Base-by-base conservation (phyloP, 2,888 invertebrate species). In the Anarsia innoxiella region DNA sequence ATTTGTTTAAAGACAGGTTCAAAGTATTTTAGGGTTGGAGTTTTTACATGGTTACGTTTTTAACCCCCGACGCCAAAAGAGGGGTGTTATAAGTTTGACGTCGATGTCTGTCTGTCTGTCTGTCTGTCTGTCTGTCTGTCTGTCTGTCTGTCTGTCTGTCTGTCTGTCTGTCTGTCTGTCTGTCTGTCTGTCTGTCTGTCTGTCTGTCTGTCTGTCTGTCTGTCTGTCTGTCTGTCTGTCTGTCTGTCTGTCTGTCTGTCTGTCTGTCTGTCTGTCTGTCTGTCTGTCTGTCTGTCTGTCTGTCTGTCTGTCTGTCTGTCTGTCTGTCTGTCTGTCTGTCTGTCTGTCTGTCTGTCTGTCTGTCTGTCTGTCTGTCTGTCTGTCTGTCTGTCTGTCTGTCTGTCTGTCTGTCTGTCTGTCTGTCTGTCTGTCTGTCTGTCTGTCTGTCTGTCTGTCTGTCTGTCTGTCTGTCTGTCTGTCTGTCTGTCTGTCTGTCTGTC, bases 61-160 rank as follows among this genome's bases (percentile, higher is more conserved):
- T n/a, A n/a, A n/a, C n/a, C n/a, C n/a, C n/a, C n/a, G n/a, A n/a
- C n/a, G n/a, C n/a, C n/a, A n/a, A n/a, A n/a, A n/a, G n/a, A n/a
- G n/a, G n/a, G n/a, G n/a, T n/a, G n/a, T n/a, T n/a, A n/a, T n/a
- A n/a, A n/a, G n/a, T n/a, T n/a, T n/a, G n/a, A n/a, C n/a, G n/a
- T n/a, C n/a, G n/a, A n/a, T 25, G 25, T 25, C 25, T 25, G 25
- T 25, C 25, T 25, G 25, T 25, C 25, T 25, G 25, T 25, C 25
- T 25, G 25, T 25, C 25, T 25, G 25, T 25, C 25, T 25, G 25
- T 25, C 25, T 25, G 25, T 25, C 25, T 25, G 25, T 25, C 25
- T 25, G 25, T 25, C 25, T 25, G 25, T 25, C 25, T 25, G 25
- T 25, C 25, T 25, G 25, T 25, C 25, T 25, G 25, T 25, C 25